Evolutionary conservation across 2,888 invertebrate species (phyloP).

Genomic region (Rhorus exstirpatorius): DNA sequence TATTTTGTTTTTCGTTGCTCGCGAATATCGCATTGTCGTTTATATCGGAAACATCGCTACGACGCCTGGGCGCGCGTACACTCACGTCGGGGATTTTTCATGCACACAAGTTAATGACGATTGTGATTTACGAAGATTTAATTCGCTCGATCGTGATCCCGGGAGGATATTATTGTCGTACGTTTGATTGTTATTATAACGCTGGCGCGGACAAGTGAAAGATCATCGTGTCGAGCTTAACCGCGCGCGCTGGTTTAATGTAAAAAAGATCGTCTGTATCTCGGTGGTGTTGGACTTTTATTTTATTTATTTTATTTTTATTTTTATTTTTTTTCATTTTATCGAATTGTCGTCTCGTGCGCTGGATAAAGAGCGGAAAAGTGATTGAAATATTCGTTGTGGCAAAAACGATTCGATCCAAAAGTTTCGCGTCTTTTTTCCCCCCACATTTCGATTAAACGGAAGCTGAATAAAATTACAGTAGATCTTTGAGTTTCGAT

Average conservation of each 20-base stretch:
- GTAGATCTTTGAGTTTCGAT: no score
- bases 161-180: not conserved
- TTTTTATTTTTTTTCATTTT: not conserved
- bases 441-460: no score
- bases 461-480: no score
- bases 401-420: not conserved
- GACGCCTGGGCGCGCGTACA: slow-evolving; percentile 10
- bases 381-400: not conserved
- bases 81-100: slow-evolving; percentile 1
- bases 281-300: not conserved
- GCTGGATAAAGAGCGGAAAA: not conserved
- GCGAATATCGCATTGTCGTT: not conserved
- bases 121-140: slow-evolving; percentile 6
- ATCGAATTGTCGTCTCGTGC: not conserved
- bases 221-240: not conserved
- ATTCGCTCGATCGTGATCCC: slow-evolving; percentile 6
- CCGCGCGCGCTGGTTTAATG: not conserved
- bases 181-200: slow-evolving; percentile 5
- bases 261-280: not conserved
- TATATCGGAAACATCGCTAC: not conserved
- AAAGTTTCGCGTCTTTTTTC: no score
- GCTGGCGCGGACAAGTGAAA: slow-evolving; percentile 9
- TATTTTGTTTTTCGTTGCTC: slow-evolving; percentile 17
- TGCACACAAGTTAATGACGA: not conserved
- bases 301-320: no score